Base-by-base conservation (phyloP, 2,113 vertebrate species). In the Gymnocephalus cernua region DNA sequence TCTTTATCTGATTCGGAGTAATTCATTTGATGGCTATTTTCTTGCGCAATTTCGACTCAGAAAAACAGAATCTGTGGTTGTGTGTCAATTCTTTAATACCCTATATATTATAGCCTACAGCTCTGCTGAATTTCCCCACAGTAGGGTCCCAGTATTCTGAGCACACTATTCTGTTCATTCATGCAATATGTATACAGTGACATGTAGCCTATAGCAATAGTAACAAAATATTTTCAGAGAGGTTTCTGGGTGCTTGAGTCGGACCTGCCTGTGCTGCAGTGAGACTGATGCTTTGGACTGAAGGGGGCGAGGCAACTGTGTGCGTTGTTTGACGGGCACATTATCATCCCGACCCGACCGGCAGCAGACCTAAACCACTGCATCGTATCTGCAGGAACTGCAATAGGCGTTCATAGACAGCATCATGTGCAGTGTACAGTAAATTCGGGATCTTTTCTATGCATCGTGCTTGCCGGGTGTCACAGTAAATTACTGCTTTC, bases 241-340 rank as follows among this genome's bases (percentile, higher is more conserved):
- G 4, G 35, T 16, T 61, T 9, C 27, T 19, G 7, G 0, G 3
- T 25, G 51, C 48, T 18, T 4, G 15, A 59, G 29, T 21, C 50
- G 44, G 19, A 74, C 10, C 45, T n/a, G 50, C 4, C 19, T 38
- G 27, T n/a, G 8, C 73, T 64, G 70, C 70, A 84, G 82, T 12
- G 23, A 65, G n/a, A 2, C 29, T 48, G 35, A 21, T 6, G 45
- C 27, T 72, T 29, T 62, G 53, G 44, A 58, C 82, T 71, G 73
- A 83, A 75, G 85, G 80, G 79, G 82, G 88, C 79, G 79, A 77
- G 85, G 64, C 76, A 48, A 14, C 47, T 16, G 38, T 7, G 59
- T 32, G 57, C 38, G 82, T 53, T 58, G 44, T 61, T 76, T 82
- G 82, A 79, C 85, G 82, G 62, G 82, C 70, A 66, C 72, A 51